A percentile compares a stretch with the other conserved stretches of the same genome.
Evolutionary conservation across 2,888 invertebrate genomes (phyloP).

Genomic region (Punctoribates punctum): DNA sequence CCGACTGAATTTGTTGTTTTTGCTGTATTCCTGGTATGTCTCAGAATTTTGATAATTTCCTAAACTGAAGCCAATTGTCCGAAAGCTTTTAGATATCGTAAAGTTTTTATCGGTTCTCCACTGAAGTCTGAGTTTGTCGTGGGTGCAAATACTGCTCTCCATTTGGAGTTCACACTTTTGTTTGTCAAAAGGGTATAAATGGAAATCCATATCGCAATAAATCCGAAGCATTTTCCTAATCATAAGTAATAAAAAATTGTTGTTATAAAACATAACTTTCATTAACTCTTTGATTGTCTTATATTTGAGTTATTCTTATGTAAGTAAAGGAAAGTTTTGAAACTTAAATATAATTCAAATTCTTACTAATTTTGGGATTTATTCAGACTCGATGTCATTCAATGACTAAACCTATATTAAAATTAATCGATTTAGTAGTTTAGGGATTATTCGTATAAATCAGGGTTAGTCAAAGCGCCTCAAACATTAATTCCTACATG

Average conservation of each 20-base stretch:
- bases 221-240: slow-evolving; percentile 28
- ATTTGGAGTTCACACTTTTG: slow-evolving; percentile 19
- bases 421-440: not conserved
- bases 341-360: not conserved
- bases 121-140: not conserved
- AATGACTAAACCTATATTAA: not conserved
- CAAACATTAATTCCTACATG: too few relatives aligned
- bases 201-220: slow-evolving; percentile 38
- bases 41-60: not conserved
- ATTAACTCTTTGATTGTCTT: too few relatives aligned
- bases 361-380: not conserved
- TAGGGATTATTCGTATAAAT: not conserved
- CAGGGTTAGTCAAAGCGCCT: too few relatives aligned
- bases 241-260: not conserved
- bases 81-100: slow-evolving; percentile 21
- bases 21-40: not conserved
- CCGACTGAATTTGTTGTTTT: slow-evolving; percentile 43
- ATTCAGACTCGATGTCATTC: not conserved
- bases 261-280: too few relatives aligned
- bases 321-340: not conserved
- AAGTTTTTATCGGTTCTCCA: not conserved
- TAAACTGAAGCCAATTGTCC: slow-evolving; percentile 34
- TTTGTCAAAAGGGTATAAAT: slow-evolving; percentile 34
- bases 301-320: too few relatives aligned
- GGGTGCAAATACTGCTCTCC: not conserved